phyloP scores from a whole-genome alignment of 1,140 invertebrate species.

The Diabrotica undecimpunctata region DNA sequence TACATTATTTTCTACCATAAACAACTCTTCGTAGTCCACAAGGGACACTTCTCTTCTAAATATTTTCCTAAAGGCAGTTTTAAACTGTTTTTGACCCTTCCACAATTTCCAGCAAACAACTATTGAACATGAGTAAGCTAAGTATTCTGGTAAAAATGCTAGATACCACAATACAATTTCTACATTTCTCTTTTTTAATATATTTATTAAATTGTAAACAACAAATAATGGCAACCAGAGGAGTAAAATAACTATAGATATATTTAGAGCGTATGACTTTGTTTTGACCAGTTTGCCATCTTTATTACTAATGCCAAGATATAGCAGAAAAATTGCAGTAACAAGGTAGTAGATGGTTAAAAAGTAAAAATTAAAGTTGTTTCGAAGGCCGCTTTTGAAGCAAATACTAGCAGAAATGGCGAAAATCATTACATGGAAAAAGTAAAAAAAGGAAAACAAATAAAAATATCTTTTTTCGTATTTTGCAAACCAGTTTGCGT shows the following conservation, averaged over 20 bases:
- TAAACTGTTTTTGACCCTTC: conserved; percentile 21
- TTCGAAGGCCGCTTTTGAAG: conserved; percentile 6
- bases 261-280: conserved; percentile 4
- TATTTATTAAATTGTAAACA: conserved; percentile 20
- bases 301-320: conserved; percentile 5
- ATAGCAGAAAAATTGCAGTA: neutral
- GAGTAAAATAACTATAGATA: conserved; percentile 11
- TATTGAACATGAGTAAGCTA: conserved; percentile 18
- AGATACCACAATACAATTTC: conserved; percentile 12
- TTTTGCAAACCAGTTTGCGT: conserved; percentile 8
- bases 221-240: conserved; percentile 22
- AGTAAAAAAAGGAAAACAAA: conserved; percentile 15
- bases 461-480: conserved; percentile 3
- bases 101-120: conserved; percentile 16
- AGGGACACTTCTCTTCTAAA: conserved; percentile 8
- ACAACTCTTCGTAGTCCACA: conserved; percentile 15
- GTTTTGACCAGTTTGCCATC: neutral
- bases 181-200: conserved; percentile 8
- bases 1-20: neutral
- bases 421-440: neutral
- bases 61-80: conserved; percentile 19
- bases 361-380: conserved; percentile 15
- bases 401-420: conserved; percentile 7
- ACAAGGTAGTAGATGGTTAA: conserved; percentile 9
- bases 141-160: conserved; percentile 23